A percentile compares a stretch with the other conserved stretches of the same genome.
Evolutionary conservation across 2,888 invertebrate genomes (phyloP).

Genomic region (Argyresthia albistria): DNA sequence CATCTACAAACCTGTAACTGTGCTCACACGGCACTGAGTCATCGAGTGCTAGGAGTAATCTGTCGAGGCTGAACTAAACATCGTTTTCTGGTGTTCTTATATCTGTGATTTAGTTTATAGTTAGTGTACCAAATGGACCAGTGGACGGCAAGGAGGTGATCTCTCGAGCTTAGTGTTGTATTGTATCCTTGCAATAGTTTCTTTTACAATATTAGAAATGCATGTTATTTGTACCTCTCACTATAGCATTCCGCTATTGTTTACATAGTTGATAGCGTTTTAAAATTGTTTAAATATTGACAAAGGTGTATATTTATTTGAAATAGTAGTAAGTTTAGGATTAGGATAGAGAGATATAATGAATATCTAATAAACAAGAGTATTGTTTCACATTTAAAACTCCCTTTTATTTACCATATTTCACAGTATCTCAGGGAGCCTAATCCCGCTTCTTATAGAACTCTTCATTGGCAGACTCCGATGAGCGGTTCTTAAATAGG

Average conservation of each 20-base stretch:
- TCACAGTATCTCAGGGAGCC: not conserved
- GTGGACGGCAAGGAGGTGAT: constrained; percentile 31
- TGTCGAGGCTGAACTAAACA: constrained; percentile 24
- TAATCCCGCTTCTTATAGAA: not conserved
- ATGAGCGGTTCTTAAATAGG: too few species aligned
- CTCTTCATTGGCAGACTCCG: too few species aligned
- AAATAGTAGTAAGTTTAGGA: constrained; percentile 37
- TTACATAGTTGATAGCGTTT: constrained; percentile 18
- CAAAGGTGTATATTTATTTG: constrained; percentile 63
- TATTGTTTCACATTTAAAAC: constrained; percentile 37
- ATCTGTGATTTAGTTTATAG: constrained; percentile 17
- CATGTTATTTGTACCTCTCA: constrained; percentile 23
- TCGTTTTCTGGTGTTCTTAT: not conserved
- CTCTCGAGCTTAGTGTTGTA: constrained; percentile 17
- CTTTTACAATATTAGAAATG: constrained; percentile 31
- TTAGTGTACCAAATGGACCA: constrained; percentile 38
- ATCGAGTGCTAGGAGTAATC: not conserved
- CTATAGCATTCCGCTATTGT: constrained; percentile 46
- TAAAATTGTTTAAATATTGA: constrained; percentile 44
- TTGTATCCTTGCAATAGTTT: constrained; percentile 6
- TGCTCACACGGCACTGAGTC: constrained; percentile 66
- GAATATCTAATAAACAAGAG: constrained; percentile 37
- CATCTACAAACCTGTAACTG: constrained; percentile 70
- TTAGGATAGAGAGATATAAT: constrained; percentile 47
- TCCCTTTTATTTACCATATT: constrained; percentile 28